A percentile compares a stretch with the other conserved stretches of the same genome.
Conservation (phyloP, 53 echinoderm and acorn worm genomes). For the Glandiceps talaboti region DNA sequence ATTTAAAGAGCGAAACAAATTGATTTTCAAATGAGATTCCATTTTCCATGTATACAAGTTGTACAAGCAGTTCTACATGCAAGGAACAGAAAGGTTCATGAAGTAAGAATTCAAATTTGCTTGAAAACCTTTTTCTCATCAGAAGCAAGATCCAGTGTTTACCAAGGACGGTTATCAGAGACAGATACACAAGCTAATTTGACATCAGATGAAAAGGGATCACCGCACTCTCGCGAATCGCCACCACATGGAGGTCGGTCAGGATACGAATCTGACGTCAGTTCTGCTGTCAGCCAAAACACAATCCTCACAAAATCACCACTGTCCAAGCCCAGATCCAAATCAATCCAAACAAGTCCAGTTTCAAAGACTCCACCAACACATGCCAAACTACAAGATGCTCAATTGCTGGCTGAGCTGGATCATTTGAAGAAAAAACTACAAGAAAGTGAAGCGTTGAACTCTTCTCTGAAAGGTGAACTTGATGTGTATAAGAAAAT, state of each 20-base stretch:
- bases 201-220: neutral
- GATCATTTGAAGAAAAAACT: slow-evolving; percentile 38
- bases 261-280: neutral
- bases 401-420: slow-evolving; percentile 10
- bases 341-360: neutral
- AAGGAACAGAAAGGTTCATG: neutral
- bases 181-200: no score
- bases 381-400: neutral
- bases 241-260: neutral
- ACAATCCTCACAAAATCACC: neutral
- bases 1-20: no score
- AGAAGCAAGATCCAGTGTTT: neutral
- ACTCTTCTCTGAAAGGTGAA: slow-evolving; percentile 43
- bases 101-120: neutral
- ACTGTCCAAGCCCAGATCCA: slow-evolving; percentile 3
- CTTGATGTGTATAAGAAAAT: slow-evolving; percentile 50
- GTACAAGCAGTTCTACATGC: no score
- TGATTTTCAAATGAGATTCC: no score
- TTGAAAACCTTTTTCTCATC: no score
- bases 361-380: neutral
- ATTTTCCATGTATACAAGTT: no score
- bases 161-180: neutral
- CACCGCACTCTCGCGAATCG: neutral
- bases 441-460: slow-evolving; percentile 37
- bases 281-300: neutral